Conservation (phyloP, 2,113 vertebrate genomes). For the Stigmatopora nigra region DNA sequence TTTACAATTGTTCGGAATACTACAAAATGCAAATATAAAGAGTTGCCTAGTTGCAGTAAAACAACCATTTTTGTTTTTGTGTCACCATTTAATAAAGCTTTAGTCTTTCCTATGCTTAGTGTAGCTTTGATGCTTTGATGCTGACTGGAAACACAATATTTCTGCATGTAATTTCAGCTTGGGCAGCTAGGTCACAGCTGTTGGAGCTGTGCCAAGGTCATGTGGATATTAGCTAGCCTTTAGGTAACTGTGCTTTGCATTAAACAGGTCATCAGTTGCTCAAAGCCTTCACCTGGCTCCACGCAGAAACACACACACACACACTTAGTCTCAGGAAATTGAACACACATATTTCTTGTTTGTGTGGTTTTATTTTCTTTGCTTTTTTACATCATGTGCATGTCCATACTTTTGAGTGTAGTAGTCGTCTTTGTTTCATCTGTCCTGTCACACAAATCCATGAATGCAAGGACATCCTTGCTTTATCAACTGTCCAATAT, state of each 20-base stretch:
- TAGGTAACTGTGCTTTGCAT: conserved; percentile 47
- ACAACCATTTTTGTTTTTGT: background rate
- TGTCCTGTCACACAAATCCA: conserved; percentile 6
- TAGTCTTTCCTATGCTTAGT: background rate
- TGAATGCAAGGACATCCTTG: conserved; percentile 16
- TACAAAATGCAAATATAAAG: background rate
- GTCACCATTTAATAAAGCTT: background rate
- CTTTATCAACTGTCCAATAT: conserved; percentile 41
- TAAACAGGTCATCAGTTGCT: conserved; percentile 47
- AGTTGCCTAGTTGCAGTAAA: background rate
- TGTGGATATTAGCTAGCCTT: conserved; percentile 48
- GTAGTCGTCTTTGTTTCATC: conserved; percentile 15
- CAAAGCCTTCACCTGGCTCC: conserved; percentile 56
- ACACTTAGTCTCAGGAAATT: background rate
- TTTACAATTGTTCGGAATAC: background rate
- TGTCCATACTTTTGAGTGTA: conserved; percentile 13
- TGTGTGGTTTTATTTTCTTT: conserved; percentile 7
- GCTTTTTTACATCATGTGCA: background rate
- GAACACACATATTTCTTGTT: background rate
- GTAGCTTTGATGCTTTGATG: background rate
- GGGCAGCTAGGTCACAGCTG: conserved; percentile 51
- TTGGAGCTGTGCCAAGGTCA: conserved; percentile 50
- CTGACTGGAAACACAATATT: background rate
- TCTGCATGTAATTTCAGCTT: conserved; percentile 19
- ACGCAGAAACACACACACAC: conserved; percentile 17